A percentile compares a stretch with the other conserved stretches of the same genome.
These are phyloP conservation scores for Drosophila multiciliata DNA, from an alignment of 2,888 invertebrate species.

Conservation along the genomic window DNA sequence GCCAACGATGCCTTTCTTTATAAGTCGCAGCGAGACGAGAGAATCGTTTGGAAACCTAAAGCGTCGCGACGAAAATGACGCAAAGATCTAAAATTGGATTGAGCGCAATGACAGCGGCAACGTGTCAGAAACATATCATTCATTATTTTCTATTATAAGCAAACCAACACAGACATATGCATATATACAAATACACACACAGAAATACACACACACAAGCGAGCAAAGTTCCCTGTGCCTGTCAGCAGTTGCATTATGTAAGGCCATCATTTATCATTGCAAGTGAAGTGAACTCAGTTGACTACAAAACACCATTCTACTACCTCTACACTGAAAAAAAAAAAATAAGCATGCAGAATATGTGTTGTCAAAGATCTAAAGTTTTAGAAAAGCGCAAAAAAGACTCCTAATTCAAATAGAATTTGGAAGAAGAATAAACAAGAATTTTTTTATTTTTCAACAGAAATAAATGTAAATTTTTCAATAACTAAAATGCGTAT, in stretches of 20 bases:
- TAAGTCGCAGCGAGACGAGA: conserved; percentile 44
- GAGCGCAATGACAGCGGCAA: conserved; percentile 68
- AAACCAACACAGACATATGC: conserved; percentile 34
- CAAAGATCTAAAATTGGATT: conserved; percentile 64
- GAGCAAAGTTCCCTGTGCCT: conserved; percentile 34
- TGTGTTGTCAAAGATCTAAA: neutral
- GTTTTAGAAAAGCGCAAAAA: neutral
- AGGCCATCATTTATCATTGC: conserved; percentile 78
- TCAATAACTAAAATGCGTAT: neutral
- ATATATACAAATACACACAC: conserved; percentile 12
- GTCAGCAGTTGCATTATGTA: conserved; percentile 77
- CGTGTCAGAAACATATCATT: conserved; percentile 81
- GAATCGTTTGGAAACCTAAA: conserved; percentile 58
- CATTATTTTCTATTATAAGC: conserved; percentile 80
- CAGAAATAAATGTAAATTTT: neutral
- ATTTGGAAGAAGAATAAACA: neutral
- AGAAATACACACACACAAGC: neutral
- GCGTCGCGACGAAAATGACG: conserved; percentile 50
- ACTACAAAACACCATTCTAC: conserved; percentile 31
- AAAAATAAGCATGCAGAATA: neutral
- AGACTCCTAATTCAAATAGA: neutral
- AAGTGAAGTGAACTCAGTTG: conserved; percentile 75
- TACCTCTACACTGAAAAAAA: neutral
- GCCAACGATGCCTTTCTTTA: conserved; percentile 66
- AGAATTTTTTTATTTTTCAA: neutral